phyloP scores from a whole-genome alignment of 2,888 invertebrate species.

The Tromatobia lineatoria region DNA sequence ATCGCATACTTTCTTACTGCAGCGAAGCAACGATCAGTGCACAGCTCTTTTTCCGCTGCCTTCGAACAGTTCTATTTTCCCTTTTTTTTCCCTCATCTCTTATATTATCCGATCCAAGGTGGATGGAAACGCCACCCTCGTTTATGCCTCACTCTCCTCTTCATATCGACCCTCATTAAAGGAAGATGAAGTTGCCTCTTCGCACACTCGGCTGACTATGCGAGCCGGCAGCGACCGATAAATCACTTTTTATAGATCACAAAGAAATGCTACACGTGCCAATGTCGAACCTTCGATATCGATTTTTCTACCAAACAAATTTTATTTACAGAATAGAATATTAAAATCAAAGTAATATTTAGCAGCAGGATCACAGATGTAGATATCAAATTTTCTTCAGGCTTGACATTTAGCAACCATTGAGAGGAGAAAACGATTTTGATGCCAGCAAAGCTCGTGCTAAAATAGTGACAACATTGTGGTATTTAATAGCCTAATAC shows the following conservation, averaged over 20 bases:
- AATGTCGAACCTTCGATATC: constrained; percentile 4
- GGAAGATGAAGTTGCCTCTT: constrained; percentile 54
- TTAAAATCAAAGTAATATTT: background rate
- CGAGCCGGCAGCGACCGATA: constrained; percentile 61
- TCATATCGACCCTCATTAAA: constrained; percentile 68
- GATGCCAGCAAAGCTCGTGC: too few species aligned
- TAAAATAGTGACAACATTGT: too few species aligned
- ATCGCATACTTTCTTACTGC: constrained; percentile 54
- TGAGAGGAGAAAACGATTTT: too few species aligned
- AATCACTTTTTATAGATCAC: constrained; percentile 72
- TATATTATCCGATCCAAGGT: constrained; percentile 33
- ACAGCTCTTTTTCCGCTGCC: constrained; percentile 8
- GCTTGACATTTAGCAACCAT: background rate
- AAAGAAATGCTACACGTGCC: constrained; percentile 36
- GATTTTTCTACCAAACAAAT: constrained; percentile 21
- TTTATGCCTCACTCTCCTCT: constrained; percentile 59
- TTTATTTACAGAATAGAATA: constrained; percentile 11
- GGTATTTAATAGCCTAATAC: too few species aligned
- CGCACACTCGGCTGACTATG: constrained; percentile 53
- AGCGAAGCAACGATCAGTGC: constrained; percentile 25
- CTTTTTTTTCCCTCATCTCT: constrained; percentile 29
- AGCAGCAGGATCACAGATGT: background rate
- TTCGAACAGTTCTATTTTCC: constrained; percentile 22
- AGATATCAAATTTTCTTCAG: background rate
- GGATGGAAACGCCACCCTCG: constrained; percentile 50